A percentile compares a stretch with the other conserved stretches of the same genome.
phyloP scores from a whole-genome alignment of 2,113 vertebrate genomes.

The Sprattus sprattus region DNA sequence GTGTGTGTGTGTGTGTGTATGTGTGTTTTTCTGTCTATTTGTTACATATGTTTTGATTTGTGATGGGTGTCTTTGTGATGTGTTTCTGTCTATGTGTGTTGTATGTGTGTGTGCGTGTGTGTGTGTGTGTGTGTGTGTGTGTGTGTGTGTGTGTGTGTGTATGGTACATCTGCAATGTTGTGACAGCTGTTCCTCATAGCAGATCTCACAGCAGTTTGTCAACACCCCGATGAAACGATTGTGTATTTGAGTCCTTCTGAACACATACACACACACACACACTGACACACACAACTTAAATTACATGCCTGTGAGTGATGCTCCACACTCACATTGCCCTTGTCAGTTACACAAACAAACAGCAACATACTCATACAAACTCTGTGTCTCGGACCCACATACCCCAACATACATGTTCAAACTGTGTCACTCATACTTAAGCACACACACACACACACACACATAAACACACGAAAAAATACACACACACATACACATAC shows the following conservation, averaged over 20 bases:
- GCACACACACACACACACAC: background rate
- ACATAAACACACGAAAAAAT: background rate
- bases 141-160: background rate
- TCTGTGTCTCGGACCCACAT: too few species aligned
- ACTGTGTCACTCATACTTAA: too few species aligned
- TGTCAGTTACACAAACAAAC: too few species aligned
- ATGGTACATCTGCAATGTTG: background rate
- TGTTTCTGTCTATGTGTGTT: background rate
- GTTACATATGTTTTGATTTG: background rate
- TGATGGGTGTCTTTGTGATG: background rate
- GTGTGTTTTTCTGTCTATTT: background rate
- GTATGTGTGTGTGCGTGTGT: too few species aligned
- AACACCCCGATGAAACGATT: background rate
- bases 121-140: slow-evolving; percentile 12
- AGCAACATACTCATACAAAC: too few species aligned
- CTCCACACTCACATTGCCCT: too few species aligned
- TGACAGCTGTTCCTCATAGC: background rate
- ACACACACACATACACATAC: background rate
- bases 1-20: background rate
- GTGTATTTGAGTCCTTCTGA: background rate
- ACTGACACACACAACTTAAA: background rate
- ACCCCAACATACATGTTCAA: too few species aligned
- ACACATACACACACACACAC: background rate
- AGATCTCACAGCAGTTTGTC: background rate
- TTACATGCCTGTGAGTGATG: too few species aligned